A percentile compares a stretch with the other conserved stretches of the same genome.
phyloP scores from a whole-genome alignment of 2,888 invertebrate genomes.

The Monopis laevigella region DNA sequence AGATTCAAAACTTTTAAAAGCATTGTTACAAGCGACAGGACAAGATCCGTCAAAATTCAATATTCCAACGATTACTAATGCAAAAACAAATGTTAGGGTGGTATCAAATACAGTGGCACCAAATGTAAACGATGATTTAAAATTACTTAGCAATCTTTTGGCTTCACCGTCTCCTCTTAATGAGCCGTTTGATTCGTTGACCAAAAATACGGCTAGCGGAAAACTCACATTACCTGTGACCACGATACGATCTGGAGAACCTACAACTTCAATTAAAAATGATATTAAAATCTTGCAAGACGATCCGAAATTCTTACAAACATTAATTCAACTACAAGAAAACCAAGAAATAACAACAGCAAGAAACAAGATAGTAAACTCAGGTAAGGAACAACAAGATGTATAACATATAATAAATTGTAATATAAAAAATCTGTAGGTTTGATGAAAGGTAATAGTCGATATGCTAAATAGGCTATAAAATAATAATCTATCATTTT shows the following conservation, averaged over 20 bases:
- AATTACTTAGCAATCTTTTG: slow-evolving; percentile 42
- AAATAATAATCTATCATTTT: too few species aligned
- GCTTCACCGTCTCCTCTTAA: slow-evolving; percentile 46
- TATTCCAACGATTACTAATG: slow-evolving; percentile 33
- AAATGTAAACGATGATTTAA: slow-evolving; percentile 34
- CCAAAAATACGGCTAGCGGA: slow-evolving; percentile 31
- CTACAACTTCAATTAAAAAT: slow-evolving; percentile 37
- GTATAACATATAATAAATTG: background rate
- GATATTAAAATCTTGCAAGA: slow-evolving; percentile 45
- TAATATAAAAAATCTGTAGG: too few species aligned
- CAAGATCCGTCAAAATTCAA: slow-evolving; percentile 57
- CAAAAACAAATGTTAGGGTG: slow-evolving; percentile 31
- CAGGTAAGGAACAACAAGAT: slow-evolving; percentile 33
- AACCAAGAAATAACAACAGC: slow-evolving; percentile 52
- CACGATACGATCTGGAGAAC: slow-evolving; percentile 9
- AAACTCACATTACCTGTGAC: too few species aligned
- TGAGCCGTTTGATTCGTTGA: slow-evolving; percentile 42
- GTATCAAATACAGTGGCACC: slow-evolving; percentile 31
- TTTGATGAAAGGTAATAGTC: too few species aligned
- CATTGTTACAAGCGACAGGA: slow-evolving; percentile 52
- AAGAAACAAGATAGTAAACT: slow-evolving; percentile 46
- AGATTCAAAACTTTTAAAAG: slow-evolving; percentile 56
- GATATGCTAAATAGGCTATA: too few species aligned
- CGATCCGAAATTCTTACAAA: slow-evolving; percentile 55
- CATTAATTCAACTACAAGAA: slow-evolving; percentile 56